phyloP scores from a whole-genome alignment of 2,888 invertebrate genomes.

The Odontothrips loti region DNA sequence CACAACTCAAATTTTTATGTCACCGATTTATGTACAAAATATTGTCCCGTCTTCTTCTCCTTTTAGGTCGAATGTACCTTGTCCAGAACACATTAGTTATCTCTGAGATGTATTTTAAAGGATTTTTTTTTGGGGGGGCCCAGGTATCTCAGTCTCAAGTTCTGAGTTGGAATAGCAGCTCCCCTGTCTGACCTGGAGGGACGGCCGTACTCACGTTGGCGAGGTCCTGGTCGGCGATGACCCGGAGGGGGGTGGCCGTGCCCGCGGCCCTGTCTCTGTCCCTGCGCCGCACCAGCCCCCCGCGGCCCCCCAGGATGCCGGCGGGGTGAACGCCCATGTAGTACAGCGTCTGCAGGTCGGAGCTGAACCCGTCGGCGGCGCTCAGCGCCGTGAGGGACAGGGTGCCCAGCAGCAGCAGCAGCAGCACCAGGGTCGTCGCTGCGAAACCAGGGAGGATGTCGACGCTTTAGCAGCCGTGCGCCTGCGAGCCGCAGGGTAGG shows the following conservation, averaged over 20 bases:
- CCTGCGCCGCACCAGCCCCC: neutral
- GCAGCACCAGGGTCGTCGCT: neutral
- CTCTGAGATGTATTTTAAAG: too few species aligned
- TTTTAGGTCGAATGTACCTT: too few species aligned
- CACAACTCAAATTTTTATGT: too few species aligned
- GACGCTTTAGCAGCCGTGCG: neutral
- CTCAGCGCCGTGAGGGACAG: neutral
- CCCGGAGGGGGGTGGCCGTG: neutral
- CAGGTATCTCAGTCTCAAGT: too few species aligned
- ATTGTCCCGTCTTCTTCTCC: too few species aligned
- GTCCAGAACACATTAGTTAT: too few species aligned
- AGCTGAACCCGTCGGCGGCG: neutral
- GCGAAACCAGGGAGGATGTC: neutral
- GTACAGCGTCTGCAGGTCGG: neutral
- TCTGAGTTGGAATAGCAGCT: too few species aligned
- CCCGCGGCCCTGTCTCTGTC: neutral
- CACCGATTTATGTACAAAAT: too few species aligned
- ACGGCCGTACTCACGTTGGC: neutral
- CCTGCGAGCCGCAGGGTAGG: neutral
- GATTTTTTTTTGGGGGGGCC: too few species aligned
- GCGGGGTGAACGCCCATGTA: neutral
- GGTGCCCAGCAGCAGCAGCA: neutral
- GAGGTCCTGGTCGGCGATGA: slow-evolving; percentile 2
- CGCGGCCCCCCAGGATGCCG: neutral
- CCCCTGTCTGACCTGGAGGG: neutral